Evolutionary conservation across 1,140 invertebrate genomes (phyloP).

Genomic region (Orussus abietinus): DNA sequence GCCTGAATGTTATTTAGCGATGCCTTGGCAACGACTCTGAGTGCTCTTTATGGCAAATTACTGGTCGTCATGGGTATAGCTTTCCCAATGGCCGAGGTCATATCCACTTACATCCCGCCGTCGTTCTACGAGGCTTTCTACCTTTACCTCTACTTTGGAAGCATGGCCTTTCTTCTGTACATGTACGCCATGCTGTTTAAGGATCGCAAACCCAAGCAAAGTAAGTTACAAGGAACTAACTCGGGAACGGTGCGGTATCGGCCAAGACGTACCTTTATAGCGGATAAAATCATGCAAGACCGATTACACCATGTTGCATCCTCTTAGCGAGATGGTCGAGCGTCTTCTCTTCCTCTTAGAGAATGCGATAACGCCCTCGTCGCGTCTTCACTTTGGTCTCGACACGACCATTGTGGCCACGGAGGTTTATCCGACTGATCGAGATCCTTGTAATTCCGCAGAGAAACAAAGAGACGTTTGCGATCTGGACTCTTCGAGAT

Average conservation of each 20-base stretch:
- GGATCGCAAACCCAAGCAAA: slow-evolving; percentile 52
- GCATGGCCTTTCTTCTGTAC: slow-evolving; percentile 82
- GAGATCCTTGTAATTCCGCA: slow-evolving; percentile 9
- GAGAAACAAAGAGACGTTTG: slow-evolving; percentile 46
- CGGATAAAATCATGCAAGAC: too few relatives aligned
- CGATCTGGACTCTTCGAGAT: slow-evolving; percentile 54
- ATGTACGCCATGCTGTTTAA: slow-evolving; percentile 76
- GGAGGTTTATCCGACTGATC: too few relatives aligned
- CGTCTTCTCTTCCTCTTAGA: too few relatives aligned
- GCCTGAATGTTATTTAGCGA: slow-evolving; percentile 71
- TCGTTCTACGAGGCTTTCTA: slow-evolving; percentile 90
- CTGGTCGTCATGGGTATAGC: slow-evolving; percentile 91
- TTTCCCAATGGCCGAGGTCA: slow-evolving; percentile 89
- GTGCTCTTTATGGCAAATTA: slow-evolving; percentile 89
- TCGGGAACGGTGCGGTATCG: too few relatives aligned
- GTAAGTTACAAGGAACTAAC: too few relatives aligned
- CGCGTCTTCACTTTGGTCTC: too few relatives aligned
- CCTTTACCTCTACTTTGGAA: slow-evolving; percentile 84
- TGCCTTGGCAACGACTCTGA: slow-evolving; percentile 79
- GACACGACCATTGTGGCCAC: too few relatives aligned
- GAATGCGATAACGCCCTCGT: too few relatives aligned
- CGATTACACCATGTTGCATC: too few relatives aligned
- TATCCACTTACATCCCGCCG: slow-evolving; percentile 85
- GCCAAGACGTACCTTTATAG: too few relatives aligned
- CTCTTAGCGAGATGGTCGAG: too few relatives aligned